Evolutionary conservation across 2,888 invertebrate genomes (phyloP), one percentile per base, ranked within the genome.

Genomic region (Brachyptera risi): DNA sequence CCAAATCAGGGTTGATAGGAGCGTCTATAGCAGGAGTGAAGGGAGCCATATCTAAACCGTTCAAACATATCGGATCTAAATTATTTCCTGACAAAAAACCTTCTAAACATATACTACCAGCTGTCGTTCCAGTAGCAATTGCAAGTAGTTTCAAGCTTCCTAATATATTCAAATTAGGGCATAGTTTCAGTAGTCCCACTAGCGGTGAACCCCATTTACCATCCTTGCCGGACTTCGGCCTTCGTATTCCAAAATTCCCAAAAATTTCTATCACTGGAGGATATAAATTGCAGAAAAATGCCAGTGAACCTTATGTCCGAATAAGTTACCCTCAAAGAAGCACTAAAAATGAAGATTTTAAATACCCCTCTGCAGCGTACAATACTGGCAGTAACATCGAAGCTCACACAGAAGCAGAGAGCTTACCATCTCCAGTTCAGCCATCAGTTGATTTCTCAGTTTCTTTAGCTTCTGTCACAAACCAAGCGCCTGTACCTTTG

Each of bases 281-380:
- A 15, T 61, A 49, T 37, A 56, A 56, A 38, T 35, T 61, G 35
- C 44, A 61, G 23, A 49, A 57, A 24, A 56, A 40, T 11, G 35
- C 38, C 13, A 54, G 47, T 5, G 51, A n/a, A 15, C 61, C 57
- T 0, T 61, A 61, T 38, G 57, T 61, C n/a, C n/a, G 42, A 51
- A 24, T 40, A 23, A 51, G 51, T 11, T 24, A 26, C 54, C 19
- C 42, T 37, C 26, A 11, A 17, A 31, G 24, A 19, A 54, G 54
- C n/a, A 37, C 35, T 3, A n/a, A 35, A 19, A 35, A 35, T 23
- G 11, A 7, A 17, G n/a, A n/a, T n/a, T n/a, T n/a, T n/a, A n/a
- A n/a, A n/a, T n/a, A n/a, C n/a, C n/a, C n/a, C n/a, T n/a, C n/a
- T n/a, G n/a, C n/a, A n/a, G n/a, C n/a, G n/a, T n/a, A n/a, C n/a